Conservation (phyloP, 2,888 invertebrate genomes). For the Hydropsyche betteni region DNA sequence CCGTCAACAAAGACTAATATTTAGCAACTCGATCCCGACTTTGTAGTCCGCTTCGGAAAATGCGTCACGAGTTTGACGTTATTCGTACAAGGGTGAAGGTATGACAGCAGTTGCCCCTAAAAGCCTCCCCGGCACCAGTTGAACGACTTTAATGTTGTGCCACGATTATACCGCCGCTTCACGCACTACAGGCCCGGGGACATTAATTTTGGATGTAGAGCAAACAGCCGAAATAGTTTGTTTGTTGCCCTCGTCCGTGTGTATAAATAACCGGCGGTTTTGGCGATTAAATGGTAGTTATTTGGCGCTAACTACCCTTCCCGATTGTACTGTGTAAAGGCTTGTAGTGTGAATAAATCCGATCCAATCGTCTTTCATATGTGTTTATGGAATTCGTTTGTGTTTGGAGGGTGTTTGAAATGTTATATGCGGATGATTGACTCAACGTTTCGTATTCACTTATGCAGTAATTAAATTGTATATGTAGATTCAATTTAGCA, state of each 20-base stretch:
- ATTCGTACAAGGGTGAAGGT: not conserved
- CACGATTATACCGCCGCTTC: constrained; percentile 19
- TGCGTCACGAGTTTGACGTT: constrained; percentile 8
- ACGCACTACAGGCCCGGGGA: constrained; percentile 8
- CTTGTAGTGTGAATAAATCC: no score
- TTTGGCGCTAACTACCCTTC: not conserved
- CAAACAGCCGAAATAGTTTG: constrained; percentile 20
- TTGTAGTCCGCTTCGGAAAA: no score
- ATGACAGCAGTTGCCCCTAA: constrained; percentile 20
- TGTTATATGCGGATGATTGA: no score
- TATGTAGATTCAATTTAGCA: no score
- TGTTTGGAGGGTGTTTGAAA: no score
- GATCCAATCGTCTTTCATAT: no score
- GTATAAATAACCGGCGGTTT: constrained; percentile 20
- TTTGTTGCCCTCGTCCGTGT: constrained; percentile 1
- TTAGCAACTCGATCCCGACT: no score
- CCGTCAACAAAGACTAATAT: no score
- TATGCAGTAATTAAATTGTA: no score
- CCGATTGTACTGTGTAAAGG: no score
- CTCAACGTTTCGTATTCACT: no score
- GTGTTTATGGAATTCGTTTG: no score
- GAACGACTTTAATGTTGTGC: constrained; percentile 24
- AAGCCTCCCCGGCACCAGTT: constrained; percentile 19
- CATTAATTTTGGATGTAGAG: constrained; percentile 28
- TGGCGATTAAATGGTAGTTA: constrained; percentile 24